These are phyloP conservation scores for Bombus superbus DNA, from an alignment of 1,140 invertebrate species.

Conservation along the genomic window DNA sequence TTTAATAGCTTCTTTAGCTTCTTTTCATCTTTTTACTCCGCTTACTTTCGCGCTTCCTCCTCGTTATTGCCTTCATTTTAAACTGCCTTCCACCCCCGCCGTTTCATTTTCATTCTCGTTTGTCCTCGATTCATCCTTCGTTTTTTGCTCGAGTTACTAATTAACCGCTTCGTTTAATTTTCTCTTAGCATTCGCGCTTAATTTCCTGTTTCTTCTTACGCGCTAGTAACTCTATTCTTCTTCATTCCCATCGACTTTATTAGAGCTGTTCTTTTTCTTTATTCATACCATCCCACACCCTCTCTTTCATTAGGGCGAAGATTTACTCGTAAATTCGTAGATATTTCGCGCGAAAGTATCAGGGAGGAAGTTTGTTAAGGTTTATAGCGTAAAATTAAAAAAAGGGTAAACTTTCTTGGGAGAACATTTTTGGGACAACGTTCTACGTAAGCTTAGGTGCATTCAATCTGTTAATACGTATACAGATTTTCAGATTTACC, in stretches of 20 bases:
- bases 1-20: background rate
- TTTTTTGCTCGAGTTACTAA: slow-evolving; percentile 14
- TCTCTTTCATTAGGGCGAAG: background rate
- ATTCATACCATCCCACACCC: background rate
- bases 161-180: slow-evolving; percentile 30
- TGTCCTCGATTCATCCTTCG: background rate
- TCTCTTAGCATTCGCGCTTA: background rate
- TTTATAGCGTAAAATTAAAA: background rate
- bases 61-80: slow-evolving; percentile 1
- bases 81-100: background rate
- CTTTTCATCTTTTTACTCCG: background rate
- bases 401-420: background rate
- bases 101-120: slow-evolving; percentile 7
- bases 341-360: slow-evolving; percentile 1
- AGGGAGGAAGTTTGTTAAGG: too few species aligned
- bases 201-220: slow-evolving; percentile 5
- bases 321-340: background rate
- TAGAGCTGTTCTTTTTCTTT: background rate
- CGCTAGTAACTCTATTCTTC: background rate
- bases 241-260: background rate
- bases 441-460: too few species aligned
- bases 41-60: slow-evolving; percentile 1
- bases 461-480: too few species aligned
- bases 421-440: background rate
- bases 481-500: too few species aligned